Evolutionary conservation across 2,888 invertebrate genomes (phyloP).

Genomic region (Ceramica pisi): DNA sequence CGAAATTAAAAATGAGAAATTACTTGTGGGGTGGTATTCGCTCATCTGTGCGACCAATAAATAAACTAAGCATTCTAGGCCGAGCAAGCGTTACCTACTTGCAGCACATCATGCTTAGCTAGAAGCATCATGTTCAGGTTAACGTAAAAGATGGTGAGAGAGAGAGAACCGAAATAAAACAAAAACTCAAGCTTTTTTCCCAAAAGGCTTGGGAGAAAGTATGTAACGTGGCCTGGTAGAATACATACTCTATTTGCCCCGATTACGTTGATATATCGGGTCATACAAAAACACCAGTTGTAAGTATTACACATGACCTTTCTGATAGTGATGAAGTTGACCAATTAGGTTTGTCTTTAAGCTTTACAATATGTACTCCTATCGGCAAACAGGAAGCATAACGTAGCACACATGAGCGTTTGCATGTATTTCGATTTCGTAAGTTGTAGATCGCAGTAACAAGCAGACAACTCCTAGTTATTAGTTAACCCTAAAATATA

Average conservation of each 20-base stretch:
- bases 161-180: neutral
- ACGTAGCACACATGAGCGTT: neutral
- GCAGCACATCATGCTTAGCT: neutral
- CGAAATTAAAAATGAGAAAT: neutral
- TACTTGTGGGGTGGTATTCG: neutral
- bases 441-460: conserved; percentile 31
- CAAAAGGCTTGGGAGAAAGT: too few species aligned
- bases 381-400: neutral
- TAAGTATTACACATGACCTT: neutral
- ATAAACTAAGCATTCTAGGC: neutral
- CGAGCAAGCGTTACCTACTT: neutral
- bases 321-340: too few species aligned
- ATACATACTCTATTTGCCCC: neutral
- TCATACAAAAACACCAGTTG: neutral
- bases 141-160: neutral
- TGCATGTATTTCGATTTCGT: conserved; percentile 5
- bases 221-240: neutral
- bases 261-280: neutral
- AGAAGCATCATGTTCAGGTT: neutral
- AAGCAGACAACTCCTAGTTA: conserved; percentile 44
- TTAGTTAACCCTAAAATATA: conserved; percentile 37
- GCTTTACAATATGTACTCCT: neutral
- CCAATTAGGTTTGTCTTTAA: neutral
- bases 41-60: neutral
- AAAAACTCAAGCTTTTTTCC: neutral